Evolutionary conservation across 2,888 invertebrate species (phyloP), one percentile per base, ranked within the genome.

Genomic region (Drosophila antonietae): DNA sequence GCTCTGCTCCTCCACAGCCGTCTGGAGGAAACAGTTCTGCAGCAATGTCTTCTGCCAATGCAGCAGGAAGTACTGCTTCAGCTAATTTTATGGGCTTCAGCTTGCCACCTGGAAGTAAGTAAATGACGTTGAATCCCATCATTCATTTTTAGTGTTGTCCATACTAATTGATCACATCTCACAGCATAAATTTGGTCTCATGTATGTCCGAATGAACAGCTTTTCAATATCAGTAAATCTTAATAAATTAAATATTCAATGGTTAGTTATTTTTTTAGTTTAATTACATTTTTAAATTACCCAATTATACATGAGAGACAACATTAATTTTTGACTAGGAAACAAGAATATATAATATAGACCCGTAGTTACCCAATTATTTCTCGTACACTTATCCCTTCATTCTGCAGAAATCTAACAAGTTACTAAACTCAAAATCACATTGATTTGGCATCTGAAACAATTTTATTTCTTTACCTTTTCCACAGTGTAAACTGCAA

Each of bases 31-130:
- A 33, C 37, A 37, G 18, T 6, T 37, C 53, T 23, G 37, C 20
- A 15, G 14, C 3, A 0, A 7, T 20, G 18, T 35, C 52, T 4
- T 37, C 20, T 4, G 53, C 78, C 7, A 59, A 56, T 52, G 81
- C 85, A 9, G 75, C 69, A 7, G 85, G 81, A 28, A 73, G 76
- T 49, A 61, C 76, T 46, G 82, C 75, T 46, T 58, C 74, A 2
- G 77, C 76, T 33, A 88, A 83, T 59, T 88, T 83, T 20, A 90
- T 91, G 91, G 93, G 93, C 61, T 92, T 92, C 59, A 89, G 91
- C 64, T 81, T 91, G 78, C 91, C 90, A 15, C 91, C 92, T 59
- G 88, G 92, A 90, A 92, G 93, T 93, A 83, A 92, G 92, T 91
- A 79, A 46, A 39, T 8, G 9, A 20, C 3, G 43, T 23, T 20